phyloP scores from a whole-genome alignment of 2,888 invertebrate species.

The Latrodectus elegans region DNA sequence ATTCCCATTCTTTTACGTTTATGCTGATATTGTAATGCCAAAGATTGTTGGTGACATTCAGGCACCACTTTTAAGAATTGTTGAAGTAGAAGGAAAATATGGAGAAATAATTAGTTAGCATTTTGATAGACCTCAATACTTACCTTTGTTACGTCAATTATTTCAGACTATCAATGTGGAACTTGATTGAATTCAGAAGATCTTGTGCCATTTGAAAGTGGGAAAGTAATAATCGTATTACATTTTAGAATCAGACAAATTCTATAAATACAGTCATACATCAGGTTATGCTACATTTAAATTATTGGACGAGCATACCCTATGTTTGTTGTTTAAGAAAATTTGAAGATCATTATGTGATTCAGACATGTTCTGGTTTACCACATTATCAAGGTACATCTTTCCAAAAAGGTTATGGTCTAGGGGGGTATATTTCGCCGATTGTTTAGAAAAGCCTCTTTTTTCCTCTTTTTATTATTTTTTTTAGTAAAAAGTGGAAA shows the following conservation, averaged over 20 bases:
- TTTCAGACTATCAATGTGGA: constrained; percentile 44
- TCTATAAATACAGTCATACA: constrained; percentile 19
- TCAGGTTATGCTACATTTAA: background rate
- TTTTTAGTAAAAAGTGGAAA: constrained; percentile 44
- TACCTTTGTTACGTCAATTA: constrained; percentile 3
- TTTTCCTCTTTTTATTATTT: too few species aligned
- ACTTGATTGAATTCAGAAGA: constrained; percentile 23
- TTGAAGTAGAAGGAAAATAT: constrained; percentile 64
- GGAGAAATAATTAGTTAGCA: too few species aligned
- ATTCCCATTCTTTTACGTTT: constrained; percentile 67
- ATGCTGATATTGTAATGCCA: constrained; percentile 71
- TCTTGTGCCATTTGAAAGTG: constrained; percentile 16
- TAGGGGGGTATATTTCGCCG: constrained; percentile 41
- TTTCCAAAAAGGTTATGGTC: constrained; percentile 37
- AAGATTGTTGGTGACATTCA: constrained; percentile 70
- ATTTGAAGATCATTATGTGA: constrained; percentile 40
- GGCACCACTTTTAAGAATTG: constrained; percentile 72
- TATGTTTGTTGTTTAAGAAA: constrained; percentile 25
- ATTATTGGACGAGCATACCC: constrained; percentile 4
- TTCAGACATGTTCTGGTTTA: constrained; percentile 39
- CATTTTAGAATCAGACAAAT: constrained; percentile 30
- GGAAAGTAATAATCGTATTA: constrained; percentile 33
- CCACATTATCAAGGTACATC: constrained; percentile 27
- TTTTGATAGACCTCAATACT: constrained; percentile 36
- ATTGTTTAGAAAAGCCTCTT: constrained; percentile 54